Evolutionary conservation across 92 coral and sea anemone genomes (phyloP).

Genomic region (Umimayanthus kanabou): DNA sequence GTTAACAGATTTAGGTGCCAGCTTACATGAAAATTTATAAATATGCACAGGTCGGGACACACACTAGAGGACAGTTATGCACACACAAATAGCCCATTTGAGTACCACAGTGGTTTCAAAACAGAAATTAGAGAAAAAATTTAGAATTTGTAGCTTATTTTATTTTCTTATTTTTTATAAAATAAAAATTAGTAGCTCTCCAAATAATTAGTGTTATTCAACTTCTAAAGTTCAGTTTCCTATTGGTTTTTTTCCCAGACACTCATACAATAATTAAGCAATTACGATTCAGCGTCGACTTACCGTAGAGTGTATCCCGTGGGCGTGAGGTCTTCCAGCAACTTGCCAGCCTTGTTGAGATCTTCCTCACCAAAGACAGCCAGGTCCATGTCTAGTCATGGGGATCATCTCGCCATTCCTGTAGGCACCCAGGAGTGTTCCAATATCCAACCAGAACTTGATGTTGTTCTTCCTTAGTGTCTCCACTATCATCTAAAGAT

Average conservation of each 20-base stretch:
- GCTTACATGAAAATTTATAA: too few species aligned
- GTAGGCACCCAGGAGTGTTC: constrained; percentile 63
- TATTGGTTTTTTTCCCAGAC: not conserved
- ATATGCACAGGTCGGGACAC: too few species aligned
- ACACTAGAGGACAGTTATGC: too few species aligned
- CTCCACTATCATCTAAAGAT: constrained; percentile 19
- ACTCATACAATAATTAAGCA: not conserved
- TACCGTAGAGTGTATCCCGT: constrained; percentile 39
- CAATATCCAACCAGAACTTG: constrained; percentile 50
- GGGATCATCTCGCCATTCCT: constrained; percentile 51
- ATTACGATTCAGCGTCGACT: not conserved
- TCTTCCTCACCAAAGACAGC: constrained; percentile 55
- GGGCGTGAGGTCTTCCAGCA: constrained; percentile 38
- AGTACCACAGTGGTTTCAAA: too few species aligned
- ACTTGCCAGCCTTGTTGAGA: constrained; percentile 38
- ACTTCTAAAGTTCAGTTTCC: too few species aligned
- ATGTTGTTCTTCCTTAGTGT: constrained; percentile 22
- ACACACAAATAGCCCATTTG: too few species aligned
- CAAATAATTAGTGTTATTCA: too few species aligned
- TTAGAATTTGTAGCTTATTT: too few species aligned
- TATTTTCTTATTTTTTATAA: too few species aligned
- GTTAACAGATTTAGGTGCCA: too few species aligned
- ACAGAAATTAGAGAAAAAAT: too few species aligned
- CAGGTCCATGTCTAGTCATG: constrained; percentile 61
- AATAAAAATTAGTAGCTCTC: too few species aligned